Conservation (phyloP, 2,888 invertebrate genomes). For the Sylvicola cinctus region DNA sequence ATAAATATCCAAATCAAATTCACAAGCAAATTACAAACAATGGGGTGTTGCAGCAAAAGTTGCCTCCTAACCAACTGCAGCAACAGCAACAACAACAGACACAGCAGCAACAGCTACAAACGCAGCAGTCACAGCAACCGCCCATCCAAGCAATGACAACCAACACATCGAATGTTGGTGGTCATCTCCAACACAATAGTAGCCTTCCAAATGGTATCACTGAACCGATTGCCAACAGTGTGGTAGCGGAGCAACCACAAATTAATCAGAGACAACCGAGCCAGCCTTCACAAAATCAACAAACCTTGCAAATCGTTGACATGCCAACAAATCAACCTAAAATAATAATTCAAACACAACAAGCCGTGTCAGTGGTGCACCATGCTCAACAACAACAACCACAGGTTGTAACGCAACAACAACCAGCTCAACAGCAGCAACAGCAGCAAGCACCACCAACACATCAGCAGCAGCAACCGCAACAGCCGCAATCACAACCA, state of each 20-base stretch:
- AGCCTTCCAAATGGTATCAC: slow-evolving; percentile 4
- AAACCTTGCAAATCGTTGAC: background rate
- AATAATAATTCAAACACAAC: too few relatives aligned
- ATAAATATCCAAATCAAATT: slow-evolving; percentile 8
- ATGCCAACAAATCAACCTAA: too few relatives aligned
- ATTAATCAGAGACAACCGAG: slow-evolving; percentile 3
- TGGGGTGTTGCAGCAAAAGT: slow-evolving; percentile 5
- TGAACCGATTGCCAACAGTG: too few relatives aligned
- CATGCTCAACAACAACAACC: background rate
- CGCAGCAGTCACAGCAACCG: slow-evolving; percentile 9
- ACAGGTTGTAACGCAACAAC: slow-evolving; percentile 1
- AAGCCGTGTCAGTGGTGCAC: too few relatives aligned
- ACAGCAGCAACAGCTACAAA: slow-evolving; percentile 10
- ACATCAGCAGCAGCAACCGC: slow-evolving; percentile 1
- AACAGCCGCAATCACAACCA: slow-evolving; percentile 1
- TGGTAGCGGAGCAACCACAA: slow-evolving; percentile 7
- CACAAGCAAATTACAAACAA: slow-evolving; percentile 8
- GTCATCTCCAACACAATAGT: slow-evolving; percentile 6
- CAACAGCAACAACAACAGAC: slow-evolving; percentile 9
- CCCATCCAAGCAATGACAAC: slow-evolving; percentile 8
- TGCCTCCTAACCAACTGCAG: slow-evolving; percentile 4
- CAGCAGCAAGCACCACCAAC: slow-evolving; percentile 7
- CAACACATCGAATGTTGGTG: slow-evolving; percentile 7
- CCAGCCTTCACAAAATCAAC: slow-evolving; percentile 5
- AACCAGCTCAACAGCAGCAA: slow-evolving; percentile 3